Percentiles rank a stretch among this genome's conserved stretches.
Conservation (phyloP, 2,888 invertebrate genomes). For the Sisyra nigra region DNA sequence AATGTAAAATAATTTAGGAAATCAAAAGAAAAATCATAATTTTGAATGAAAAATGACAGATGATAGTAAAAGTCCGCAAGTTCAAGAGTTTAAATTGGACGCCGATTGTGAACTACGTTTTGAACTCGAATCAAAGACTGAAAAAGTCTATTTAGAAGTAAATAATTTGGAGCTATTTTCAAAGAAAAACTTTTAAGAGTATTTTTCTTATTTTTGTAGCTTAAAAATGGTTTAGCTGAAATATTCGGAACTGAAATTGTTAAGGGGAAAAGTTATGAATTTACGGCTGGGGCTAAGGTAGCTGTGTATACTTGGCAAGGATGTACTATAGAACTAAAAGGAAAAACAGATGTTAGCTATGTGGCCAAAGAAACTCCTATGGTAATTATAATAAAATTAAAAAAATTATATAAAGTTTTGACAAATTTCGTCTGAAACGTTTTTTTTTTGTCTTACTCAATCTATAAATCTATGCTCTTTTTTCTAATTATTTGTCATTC, state of each 20-base stretch:
- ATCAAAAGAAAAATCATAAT: background rate
- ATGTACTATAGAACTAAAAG: constrained; percentile 70
- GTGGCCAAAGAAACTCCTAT: constrained; percentile 94
- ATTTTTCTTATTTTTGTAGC: constrained; percentile 28
- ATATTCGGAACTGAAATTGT: constrained; percentile 94
- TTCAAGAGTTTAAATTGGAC: constrained; percentile 68
- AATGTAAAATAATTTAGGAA: background rate
- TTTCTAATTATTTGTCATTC: too few species aligned
- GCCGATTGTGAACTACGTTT: constrained; percentile 83
- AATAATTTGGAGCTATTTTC: constrained; percentile 10
- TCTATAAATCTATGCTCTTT: too few species aligned
- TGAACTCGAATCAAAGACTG: constrained; percentile 79
- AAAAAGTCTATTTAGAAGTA: constrained; percentile 66
- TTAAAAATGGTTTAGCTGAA: constrained; percentile 84
- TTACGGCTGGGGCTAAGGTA: constrained; percentile 79
- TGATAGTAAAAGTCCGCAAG: constrained; percentile 18
- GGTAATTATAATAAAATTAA: constrained; percentile 28
- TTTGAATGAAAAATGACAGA: constrained; percentile 19
- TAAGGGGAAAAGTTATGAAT: constrained; percentile 81
- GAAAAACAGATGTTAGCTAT: constrained; percentile 86
- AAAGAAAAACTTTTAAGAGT: background rate
- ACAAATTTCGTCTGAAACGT: too few species aligned
- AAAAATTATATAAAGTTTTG: background rate
- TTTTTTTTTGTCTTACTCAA: too few species aligned
- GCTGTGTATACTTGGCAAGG: constrained; percentile 96